A percentile compares a stretch with the other conserved stretches of the same genome.
Evolutionary conservation across 2,113 vertebrate species (phyloP).

Genomic region (Fregata magnificens): DNA sequence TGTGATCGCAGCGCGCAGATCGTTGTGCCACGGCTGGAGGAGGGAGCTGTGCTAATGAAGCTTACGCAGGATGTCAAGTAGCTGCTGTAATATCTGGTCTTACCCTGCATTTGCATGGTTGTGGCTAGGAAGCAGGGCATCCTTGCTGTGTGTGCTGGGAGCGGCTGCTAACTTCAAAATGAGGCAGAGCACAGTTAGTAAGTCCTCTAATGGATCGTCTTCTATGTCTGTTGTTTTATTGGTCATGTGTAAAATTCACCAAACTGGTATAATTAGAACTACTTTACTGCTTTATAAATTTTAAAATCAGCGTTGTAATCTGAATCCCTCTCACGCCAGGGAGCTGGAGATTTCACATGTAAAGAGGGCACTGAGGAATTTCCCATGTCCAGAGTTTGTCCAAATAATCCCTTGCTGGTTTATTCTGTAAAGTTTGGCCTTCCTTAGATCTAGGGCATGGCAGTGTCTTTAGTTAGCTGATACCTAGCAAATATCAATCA

Average conservation of each 20-base stretch:
- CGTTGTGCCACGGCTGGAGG: background rate
- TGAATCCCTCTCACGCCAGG: rapidly evolving
- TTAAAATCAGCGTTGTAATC: rapidly evolving
- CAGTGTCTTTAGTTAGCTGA: background rate
- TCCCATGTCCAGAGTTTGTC: background rate
- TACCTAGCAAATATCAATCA: background rate
- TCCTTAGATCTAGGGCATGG: background rate
- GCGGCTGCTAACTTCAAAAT: background rate
- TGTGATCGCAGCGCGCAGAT: background rate
- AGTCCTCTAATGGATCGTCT: rapidly evolving
- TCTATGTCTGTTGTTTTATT: rapidly evolving
- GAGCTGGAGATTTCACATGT: background rate
- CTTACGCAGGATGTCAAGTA: background rate
- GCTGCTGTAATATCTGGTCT: background rate
- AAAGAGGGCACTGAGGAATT: background rate
- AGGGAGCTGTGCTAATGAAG: background rate
- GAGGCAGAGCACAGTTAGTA: background rate
- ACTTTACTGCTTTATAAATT: background rate
- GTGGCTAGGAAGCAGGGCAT: background rate
- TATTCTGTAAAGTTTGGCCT: background rate
- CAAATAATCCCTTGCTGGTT: background rate
- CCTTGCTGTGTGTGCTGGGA: background rate
- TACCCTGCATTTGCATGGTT: background rate
- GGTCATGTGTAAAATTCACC: background rate
- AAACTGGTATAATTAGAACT: background rate